phyloP scores from a whole-genome alignment of 2,797 vertebrate species.

The Rhabdomys pumilio region DNA sequence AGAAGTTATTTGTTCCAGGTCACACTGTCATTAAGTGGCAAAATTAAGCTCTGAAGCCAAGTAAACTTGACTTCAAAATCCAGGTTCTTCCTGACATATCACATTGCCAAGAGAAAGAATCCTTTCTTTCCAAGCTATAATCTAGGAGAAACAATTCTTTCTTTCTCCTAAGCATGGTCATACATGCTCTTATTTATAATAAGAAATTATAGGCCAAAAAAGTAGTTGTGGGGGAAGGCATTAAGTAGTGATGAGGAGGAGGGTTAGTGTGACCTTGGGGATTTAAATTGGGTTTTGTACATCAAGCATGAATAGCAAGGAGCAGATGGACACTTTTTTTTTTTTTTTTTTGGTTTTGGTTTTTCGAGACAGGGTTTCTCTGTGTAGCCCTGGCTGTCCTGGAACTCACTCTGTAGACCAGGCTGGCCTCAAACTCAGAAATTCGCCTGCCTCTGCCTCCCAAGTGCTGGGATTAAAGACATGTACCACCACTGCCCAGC shows the following conservation, averaged over 20 bases:
- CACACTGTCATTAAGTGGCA: not conserved
- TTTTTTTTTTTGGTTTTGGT: no score
- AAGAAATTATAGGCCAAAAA: not conserved
- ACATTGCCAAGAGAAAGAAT: not conserved
- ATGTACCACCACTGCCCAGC: no score
- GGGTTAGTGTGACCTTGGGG: not conserved
- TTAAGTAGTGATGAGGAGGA: not conserved
- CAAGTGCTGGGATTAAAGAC: no score
- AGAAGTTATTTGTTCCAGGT: slow-evolving; percentile 21
- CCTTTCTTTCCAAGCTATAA: not conserved
- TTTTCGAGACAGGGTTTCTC: no score
- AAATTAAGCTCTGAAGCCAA: slow-evolving; percentile 29
- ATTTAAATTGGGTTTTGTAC: not conserved
- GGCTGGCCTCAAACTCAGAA: no score
- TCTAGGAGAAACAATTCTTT: not conserved
- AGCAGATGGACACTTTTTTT: not conserved
- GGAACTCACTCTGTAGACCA: no score
- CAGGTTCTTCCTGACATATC: not conserved
- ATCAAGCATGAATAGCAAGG: not conserved
- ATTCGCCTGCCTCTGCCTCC: no score
- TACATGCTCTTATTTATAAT: not conserved
- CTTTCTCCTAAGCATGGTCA: not conserved
- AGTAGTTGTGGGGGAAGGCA: not conserved
- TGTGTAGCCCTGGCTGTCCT: no score
- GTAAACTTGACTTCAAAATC: not conserved